A percentile compares a stretch with the other conserved stretches of the same genome.
Conservation (phyloP, 2,797 vertebrate species). For the Galaxias olidus region DNA sequence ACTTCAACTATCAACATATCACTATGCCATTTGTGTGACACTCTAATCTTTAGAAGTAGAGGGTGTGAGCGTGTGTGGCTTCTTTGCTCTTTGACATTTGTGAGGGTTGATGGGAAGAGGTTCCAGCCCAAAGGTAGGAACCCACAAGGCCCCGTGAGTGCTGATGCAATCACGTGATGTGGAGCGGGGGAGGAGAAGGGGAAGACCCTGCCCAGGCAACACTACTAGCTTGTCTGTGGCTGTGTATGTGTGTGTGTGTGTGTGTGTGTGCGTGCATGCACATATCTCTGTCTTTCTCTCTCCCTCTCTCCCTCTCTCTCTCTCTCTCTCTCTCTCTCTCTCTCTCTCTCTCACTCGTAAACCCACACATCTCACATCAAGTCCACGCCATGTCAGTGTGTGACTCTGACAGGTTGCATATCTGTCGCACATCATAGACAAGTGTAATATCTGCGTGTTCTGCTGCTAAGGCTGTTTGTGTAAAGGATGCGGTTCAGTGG, state of each 20-base stretch:
- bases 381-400: too few relatives aligned
- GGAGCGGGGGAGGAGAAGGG: constrained; percentile 61
- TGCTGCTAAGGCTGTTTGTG: constrained; percentile 15
- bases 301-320: constrained; percentile 26
- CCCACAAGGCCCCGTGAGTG: constrained; percentile 26
- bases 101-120: constrained; percentile 26
- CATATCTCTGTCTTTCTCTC: constrained; percentile 30
- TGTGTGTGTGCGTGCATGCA: constrained; percentile 13
- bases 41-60: not conserved
- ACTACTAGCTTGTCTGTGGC: not conserved
- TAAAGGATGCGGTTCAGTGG: constrained; percentile 75
- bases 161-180: constrained; percentile 18
- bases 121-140: constrained; percentile 29
- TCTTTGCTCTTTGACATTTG: constrained; percentile 9
- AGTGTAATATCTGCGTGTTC: too few relatives aligned
- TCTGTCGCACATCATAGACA: too few relatives aligned
- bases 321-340: constrained; percentile 27
- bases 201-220: constrained; percentile 39
- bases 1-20: too few relatives aligned
- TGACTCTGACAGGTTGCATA: too few relatives aligned
- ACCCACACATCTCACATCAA: too few relatives aligned
- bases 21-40: too few relatives aligned
- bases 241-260: constrained; percentile 1
- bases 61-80: not conserved
- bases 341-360: constrained; percentile 31